Base-by-base conservation (phyloP, 2,888 invertebrate genomes). In the Limnephilus auricula region DNA sequence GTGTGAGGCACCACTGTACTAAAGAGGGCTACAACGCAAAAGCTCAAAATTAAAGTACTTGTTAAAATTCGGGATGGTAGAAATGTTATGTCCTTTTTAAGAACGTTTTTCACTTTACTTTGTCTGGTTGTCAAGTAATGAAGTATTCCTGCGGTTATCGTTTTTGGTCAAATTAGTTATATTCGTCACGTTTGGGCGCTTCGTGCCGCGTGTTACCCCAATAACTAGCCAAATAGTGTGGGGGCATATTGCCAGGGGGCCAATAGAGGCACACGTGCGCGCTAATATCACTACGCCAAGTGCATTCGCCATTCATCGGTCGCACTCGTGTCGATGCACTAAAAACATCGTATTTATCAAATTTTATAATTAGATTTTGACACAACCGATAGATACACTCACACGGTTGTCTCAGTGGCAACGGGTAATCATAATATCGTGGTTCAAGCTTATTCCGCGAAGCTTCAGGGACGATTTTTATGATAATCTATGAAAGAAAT, bases 241-340 rank as follows among this genome's bases (percentile, higher is more conserved):
- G 84, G 90, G 90, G 40, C 83, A 4, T 40, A 85, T 90, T 45
- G n/a, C 34, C 85, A 45, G 79, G 90, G 90, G 90, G 79, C 25
- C 86, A 37, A 84, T 90, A 30, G 9, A 9, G 40, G 78, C 78
- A 86, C 90, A 90, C 90, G 90, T 90, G 90, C 79, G 78, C 32
- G 85, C 85, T 82, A 45, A 90, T 86, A 45, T 65, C 79, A 30
- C 78, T 31, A 79, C 31, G 37, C 78, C 37, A 31, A 90, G 87
- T 87, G 87, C 87, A 87, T 78, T 65, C 50, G n/a, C 32, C 87
- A 65, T 65, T 34, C 31, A 50, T 87, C 34, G 37, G 85, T n/a
- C 34, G n/a, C 85, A 18, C 31, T 32, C 80, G 37, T 4, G 40
- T 45, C 85, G 25, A 12, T 31, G 32, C 13, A 80, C 80, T 31